phyloP scores from a whole-genome alignment of 2,888 invertebrate species.

The Morpho helenor region DNA sequence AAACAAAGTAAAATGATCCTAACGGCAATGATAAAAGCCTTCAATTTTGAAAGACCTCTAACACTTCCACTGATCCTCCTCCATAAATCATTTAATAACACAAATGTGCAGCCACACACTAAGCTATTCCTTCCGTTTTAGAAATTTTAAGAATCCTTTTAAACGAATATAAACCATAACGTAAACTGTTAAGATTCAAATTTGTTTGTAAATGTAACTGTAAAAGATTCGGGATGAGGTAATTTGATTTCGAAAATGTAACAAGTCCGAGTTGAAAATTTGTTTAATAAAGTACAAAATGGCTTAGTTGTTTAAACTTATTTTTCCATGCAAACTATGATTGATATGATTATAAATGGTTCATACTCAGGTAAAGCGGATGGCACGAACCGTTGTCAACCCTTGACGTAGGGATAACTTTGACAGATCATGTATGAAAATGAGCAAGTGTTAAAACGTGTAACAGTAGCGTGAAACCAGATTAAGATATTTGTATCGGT shows the following conservation, averaged over 20 bases:
- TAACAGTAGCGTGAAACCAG: conserved; percentile 10
- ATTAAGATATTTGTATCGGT: conserved; percentile 10
- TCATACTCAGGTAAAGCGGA: conserved; percentile 61
- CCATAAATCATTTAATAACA: conserved; percentile 79
- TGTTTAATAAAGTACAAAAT: conserved; percentile 39
- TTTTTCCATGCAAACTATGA: conserved; percentile 31
- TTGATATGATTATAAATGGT: conserved; percentile 43
- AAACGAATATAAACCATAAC: conserved; percentile 12
- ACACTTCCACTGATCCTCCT: conserved; percentile 60
- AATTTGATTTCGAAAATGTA: conserved; percentile 41
- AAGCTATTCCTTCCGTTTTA: conserved; percentile 70
- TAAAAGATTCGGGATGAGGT: conserved; percentile 18
- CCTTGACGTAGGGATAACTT: conserved; percentile 71
- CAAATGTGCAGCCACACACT: conserved; percentile 76
- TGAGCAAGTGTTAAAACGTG: conserved; percentile 26
- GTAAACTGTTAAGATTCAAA: conserved; percentile 5
- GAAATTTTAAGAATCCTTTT: conserved; percentile 17
- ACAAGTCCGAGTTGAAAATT: conserved; percentile 36
- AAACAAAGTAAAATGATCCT: conserved; percentile 39
- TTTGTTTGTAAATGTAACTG: conserved; percentile 12
- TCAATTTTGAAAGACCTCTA: conserved; percentile 45
- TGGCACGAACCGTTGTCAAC: conserved; percentile 73
- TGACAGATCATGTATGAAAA: conserved; percentile 67
- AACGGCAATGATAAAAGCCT: conserved; percentile 40
- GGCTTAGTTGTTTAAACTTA: conserved; percentile 30